Base-by-base conservation (phyloP, 2,888 invertebrate species). In the Drosophila rubida region DNA sequence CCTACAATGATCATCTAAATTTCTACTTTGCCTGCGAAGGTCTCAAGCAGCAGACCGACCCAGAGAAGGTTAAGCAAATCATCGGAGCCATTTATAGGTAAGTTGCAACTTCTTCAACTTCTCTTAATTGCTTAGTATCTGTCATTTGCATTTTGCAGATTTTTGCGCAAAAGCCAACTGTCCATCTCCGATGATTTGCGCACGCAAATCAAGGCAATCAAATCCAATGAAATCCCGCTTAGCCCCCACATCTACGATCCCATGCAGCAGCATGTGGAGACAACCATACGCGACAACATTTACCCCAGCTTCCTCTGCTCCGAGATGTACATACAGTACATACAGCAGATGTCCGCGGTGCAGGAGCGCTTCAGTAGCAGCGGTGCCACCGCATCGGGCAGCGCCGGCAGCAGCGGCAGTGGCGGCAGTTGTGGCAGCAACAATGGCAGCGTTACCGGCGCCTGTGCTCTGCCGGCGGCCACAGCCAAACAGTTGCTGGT, bases 1-100 rank as follows among this genome's bases (percentile, higher is more conserved):
- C 94, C 89, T 95, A 96, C 92, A 95, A 95, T 80, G 96, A 96
- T 92, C 94, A 96, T 57, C 94, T 97, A 88, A 95, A 96, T 92
- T 98, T 98, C 93, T 98, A 97, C 95, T 98, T 98, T 93, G 98
- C 98, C 53, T 97, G 97, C 92, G 96, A 97, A 91, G 96, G 97
- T 57, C 94, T 97, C 84, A 95, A 96, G 85, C 96, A 95, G 91
- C 95, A 96, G 92, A 92, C 93, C 79, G 95, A 96, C 91, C 95
- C 95, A 1, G 95, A 96, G 90, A 94, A 93, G 87, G 94, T 95
- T 58, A 93, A 94, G 82, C 94, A 95, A 90, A 94, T 97, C 90
- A 95, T 97, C 90, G 96, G 96, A 92, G 95, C 95, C 88, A 96
- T 97, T 90, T 95, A 96, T 93, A 95, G 95, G 95, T 95, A 80